Percentiles rank a stretch among this genome's conserved stretches.
Conservation (phyloP, 35 echinoderm and acorn worm genomes). For the Amphiura filiformis region DNA sequence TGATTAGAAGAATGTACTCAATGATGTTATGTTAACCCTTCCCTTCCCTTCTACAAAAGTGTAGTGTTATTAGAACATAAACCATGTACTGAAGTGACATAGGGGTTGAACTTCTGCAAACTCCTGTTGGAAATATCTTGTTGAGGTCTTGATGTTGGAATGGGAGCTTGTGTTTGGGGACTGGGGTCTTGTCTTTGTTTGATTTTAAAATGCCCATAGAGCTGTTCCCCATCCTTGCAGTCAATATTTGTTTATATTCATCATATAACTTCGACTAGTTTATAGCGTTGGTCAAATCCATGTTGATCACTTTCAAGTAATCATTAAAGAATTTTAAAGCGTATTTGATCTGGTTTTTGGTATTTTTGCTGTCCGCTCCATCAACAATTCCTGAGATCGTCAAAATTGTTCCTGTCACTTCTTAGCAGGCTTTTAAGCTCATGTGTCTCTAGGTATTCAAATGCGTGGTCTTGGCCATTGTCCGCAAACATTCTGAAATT, state of each 20-base stretch:
- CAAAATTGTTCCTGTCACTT: not conserved
- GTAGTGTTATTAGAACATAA: not conserved
- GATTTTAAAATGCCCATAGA: not conserved
- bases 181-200: not conserved
- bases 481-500: not conserved
- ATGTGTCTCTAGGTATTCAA: not conserved
- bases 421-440: not conserved
- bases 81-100: not conserved
- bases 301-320: too few relatives aligned
- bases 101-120: not conserved
- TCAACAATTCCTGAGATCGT: not conserved
- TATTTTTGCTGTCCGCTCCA: too few relatives aligned
- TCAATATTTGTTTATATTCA: too few relatives aligned
- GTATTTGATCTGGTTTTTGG: too few relatives aligned
- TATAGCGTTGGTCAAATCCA: too few relatives aligned
- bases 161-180: not conserved
- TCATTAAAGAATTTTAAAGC: too few relatives aligned
- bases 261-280: too few relatives aligned
- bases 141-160: not conserved
- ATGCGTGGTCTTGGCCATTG: not conserved
- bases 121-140: not conserved
- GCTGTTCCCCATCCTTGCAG: not conserved
- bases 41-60: not conserved
- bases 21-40: too few relatives aligned
- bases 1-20: too few relatives aligned